A percentile compares a stretch with the other conserved stretches of the same genome.
Evolutionary conservation across 2,797 vertebrate species (phyloP).

Genomic region (Arnoldichthys spilopterus): DNA sequence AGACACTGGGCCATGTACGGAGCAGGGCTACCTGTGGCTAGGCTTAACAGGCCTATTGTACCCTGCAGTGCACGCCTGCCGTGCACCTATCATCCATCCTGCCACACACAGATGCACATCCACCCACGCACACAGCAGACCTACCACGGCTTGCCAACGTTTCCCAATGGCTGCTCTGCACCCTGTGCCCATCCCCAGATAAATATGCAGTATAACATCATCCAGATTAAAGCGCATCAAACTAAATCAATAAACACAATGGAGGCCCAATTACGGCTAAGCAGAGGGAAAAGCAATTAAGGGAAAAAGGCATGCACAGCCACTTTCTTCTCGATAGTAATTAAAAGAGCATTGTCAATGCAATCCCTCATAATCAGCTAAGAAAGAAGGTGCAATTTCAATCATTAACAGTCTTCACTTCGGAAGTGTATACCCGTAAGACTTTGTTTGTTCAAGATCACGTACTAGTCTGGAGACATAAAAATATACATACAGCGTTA

Average conservation of each 20-base stretch:
- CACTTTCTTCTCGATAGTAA: slow-evolving; percentile 85
- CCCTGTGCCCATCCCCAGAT: slow-evolving; percentile 63
- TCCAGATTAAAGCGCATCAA: slow-evolving; percentile 84
- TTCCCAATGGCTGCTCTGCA: slow-evolving; percentile 56
- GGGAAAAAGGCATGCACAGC: slow-evolving; percentile 80
- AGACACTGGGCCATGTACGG: background rate
- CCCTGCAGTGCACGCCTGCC: slow-evolving; percentile 40
- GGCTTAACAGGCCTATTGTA: slow-evolving; percentile 34
- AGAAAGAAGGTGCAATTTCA: slow-evolving; percentile 63
- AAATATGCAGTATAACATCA: slow-evolving; percentile 79
- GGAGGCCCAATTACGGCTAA: slow-evolving; percentile 82
- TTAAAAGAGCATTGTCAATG: slow-evolving; percentile 83
- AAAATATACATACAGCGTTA: background rate
- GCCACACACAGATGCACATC: slow-evolving; percentile 4
- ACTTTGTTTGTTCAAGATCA: slow-evolving; percentile 13
- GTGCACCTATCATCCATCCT: slow-evolving; percentile 21
- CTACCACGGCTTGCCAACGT: background rate
- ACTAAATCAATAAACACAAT: slow-evolving; percentile 84
- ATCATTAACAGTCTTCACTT: slow-evolving; percentile 38
- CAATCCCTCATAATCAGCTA: slow-evolving; percentile 83
- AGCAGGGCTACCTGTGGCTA: slow-evolving; percentile 9
- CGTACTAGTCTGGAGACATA: background rate
- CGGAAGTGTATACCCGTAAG: background rate
- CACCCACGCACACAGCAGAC: background rate
- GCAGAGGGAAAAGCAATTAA: slow-evolving; percentile 84